Base-by-base conservation (phyloP, 2,113 vertebrate genomes). In the Bos javanicus region DNA sequence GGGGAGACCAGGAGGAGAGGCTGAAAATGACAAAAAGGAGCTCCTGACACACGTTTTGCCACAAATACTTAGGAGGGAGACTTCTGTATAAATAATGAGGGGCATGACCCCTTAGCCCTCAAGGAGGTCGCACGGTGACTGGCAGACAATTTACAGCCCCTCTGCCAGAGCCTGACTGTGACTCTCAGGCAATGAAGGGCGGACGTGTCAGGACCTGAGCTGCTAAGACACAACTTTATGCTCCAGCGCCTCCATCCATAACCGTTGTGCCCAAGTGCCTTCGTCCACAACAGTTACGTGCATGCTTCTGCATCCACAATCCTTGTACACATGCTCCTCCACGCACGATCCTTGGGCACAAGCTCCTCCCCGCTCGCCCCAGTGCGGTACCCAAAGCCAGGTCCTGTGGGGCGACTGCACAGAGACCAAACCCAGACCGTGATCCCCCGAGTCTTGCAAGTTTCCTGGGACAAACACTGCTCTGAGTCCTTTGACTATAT, bases 321-420 rank as follows among this genome's bases (percentile, higher is more conserved):
- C 43, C 76, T 48, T 10, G 43, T 30, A 28, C 43, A 1, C 52
- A 12, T 25, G n/a, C 9, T 21, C n/a, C 50, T 33, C 9, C 28
- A 30, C 16, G 26, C 15, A 80, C 4, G 2, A 30, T 48, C 43
- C 43, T 48, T 8, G 14, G 15, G 46, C 26, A 1, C n/a, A 12
- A 23, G 28, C 7, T 39, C 43, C 57, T 33, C 3, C 28, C 46
- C 21, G 46, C 84, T 43, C 15, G 7, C 5, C 48, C 60, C 11
- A 12, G 13, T 3, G 28, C 5, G 0, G 0, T 12, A 33, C 23
- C 30, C 67, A 59, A 71, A 1, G 13, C 67, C 21, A 43, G 36
- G 7, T 11, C 21, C n/a, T 52, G 7, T 17, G 25, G 10, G 19
- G 7, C 1, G 7, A 80, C 64, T 1, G 7, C 39, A 25, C 12